Percentiles rank a stretch among this genome's conserved stretches.
These are phyloP conservation scores for Mythimna lalbum DNA, from an alignment of 2,888 invertebrate genomes.

Conservation along the genomic window DNA sequence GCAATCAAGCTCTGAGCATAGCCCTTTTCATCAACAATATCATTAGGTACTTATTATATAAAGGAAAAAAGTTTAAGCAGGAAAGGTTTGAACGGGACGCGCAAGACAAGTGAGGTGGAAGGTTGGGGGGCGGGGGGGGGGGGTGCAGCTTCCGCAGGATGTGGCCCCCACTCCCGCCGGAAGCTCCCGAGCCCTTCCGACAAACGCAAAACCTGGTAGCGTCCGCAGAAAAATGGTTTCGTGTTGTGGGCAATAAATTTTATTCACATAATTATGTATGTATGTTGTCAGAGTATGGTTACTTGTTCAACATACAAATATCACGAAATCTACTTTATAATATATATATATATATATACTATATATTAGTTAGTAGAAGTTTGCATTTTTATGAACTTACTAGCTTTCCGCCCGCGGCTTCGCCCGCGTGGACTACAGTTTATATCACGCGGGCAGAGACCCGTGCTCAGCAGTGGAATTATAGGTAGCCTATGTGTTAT, in stretches of 20 bases:
- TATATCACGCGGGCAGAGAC: too few species aligned
- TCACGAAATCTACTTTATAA: too few species aligned
- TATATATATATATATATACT: too few species aligned
- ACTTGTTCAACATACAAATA: too few species aligned
- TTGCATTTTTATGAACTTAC: too few species aligned
- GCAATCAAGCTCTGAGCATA: not conserved
- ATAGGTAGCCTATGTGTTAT: too few species aligned
- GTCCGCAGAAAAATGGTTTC: conserved; percentile 61
- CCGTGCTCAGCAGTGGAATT: too few species aligned
- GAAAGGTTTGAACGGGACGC: conserved; percentile 63
- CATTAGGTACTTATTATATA: conserved; percentile 55
- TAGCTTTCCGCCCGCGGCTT: too few species aligned
- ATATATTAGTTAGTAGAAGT: too few species aligned
- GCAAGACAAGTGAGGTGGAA: conserved; percentile 73
- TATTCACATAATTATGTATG: not conserved
- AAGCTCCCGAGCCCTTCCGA: conserved; percentile 81
- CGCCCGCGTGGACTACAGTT: too few species aligned
- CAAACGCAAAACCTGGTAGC: conserved; percentile 67
- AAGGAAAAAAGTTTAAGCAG: conserved; percentile 60
- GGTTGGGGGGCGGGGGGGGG: conserved; percentile 59
- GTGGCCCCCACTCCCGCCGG: conserved; percentile 80
- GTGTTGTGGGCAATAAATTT: not conserved
- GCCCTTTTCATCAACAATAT: conserved; percentile 22
- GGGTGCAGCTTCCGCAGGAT: conserved; percentile 84
- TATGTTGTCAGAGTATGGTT: not conserved